Percentiles rank a stretch among this genome's conserved stretches.
Evolutionary conservation across 2,113 vertebrate genomes (phyloP).

Genomic region (Rutilus rutilus): DNA sequence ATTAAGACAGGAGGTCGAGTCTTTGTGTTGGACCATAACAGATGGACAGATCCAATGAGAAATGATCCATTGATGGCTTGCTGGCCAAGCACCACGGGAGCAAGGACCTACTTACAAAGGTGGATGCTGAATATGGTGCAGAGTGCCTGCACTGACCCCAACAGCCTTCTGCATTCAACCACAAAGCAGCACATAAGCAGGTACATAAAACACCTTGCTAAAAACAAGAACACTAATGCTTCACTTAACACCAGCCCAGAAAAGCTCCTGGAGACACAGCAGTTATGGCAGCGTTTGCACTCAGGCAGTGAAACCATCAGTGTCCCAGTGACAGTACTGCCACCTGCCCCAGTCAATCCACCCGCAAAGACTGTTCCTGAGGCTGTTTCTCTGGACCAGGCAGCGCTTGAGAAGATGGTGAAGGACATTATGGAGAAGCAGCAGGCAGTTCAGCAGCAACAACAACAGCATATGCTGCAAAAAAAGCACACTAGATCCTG

Average conservation of each 20-base stretch:
- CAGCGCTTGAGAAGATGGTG: background rate
- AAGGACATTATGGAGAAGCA: background rate
- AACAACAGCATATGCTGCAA: background rate
- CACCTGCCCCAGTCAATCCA: background rate
- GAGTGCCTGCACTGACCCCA: background rate
- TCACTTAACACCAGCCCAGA: background rate
- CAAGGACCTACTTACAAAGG: no score
- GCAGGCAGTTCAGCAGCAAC: background rate
- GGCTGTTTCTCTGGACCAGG: background rate
- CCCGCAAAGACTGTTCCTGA: background rate
- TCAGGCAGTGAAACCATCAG: background rate
- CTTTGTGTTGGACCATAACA: no score
- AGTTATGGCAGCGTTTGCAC: background rate
- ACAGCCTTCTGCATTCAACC: background rate
- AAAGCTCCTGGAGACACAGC: background rate
- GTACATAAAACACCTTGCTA: constrained; percentile 6
- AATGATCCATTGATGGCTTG: no score
- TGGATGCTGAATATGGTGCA: no score
- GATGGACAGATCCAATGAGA: no score
- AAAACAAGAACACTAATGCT: background rate
- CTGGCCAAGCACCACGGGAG: no score
- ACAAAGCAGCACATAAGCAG: background rate
- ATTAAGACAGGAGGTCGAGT: no score
- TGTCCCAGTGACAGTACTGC: background rate
- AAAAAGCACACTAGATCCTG: background rate